Evolutionary conservation across 2,888 invertebrate genomes (phyloP), one percentile per base, ranked within the genome.

Genomic region (Acrobasis suavella): DNA sequence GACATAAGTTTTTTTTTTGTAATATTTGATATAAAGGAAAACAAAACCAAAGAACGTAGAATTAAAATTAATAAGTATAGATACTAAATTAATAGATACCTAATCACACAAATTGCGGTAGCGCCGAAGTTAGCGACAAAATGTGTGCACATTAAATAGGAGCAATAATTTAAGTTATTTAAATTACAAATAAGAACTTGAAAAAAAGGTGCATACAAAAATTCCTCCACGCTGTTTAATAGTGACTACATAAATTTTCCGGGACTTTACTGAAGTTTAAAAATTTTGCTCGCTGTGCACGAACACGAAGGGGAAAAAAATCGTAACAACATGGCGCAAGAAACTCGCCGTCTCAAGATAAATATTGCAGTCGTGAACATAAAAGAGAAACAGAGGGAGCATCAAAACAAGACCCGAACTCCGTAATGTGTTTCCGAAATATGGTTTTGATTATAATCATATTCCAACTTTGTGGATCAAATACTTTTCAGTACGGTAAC

Each of bases 331-430:
- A 56, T 42, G 56, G 17, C 42, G 42, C 42, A 39, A 50, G 52
- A 52, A 32, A n/a, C 32, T 12, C 32, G 32, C 52, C 14, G 32
- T 32, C 32, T 17, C 22, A 15, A 12, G 56, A 56, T 22, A 42
- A 42, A 42, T 59, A 59, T 59, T 59, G 32, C 58, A 15, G 37
- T 59, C 32, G 37, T 9, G 15, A 16, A 15, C 55, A 56, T 56
- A 56, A 56, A 56, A 56, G 17, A 39, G 16, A 39, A 16, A 10
- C 12, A 12, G 15, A 56, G 55, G 22, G 22, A 46, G 39, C 22
- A 32, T 32, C 49, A 22, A n/a, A n/a, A 5, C 22, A 22, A 58
- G 12, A n/a, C 14, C 8, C 14, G n/a, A 58, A 39, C 12, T 39
- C 12, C 32, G 49, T 49, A 38, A 39, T 46, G 46, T 49, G 16